These are phyloP conservation scores for Eupithecia centaureata DNA, from an alignment of 2,888 invertebrate genomes.

Conservation along the genomic window DNA sequence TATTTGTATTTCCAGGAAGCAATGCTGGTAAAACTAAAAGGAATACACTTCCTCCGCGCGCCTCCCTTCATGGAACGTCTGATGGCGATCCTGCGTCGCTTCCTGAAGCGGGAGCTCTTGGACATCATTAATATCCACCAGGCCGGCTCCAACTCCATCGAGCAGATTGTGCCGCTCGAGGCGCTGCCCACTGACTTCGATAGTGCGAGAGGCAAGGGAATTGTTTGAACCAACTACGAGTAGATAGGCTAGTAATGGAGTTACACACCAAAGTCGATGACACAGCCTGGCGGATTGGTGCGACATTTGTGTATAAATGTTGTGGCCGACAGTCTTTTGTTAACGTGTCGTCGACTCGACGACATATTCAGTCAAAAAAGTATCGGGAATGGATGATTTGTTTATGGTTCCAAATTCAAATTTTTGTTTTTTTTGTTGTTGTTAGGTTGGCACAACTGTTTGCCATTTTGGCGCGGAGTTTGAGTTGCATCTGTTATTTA, in stretches of 20 bases:
- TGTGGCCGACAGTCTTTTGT: too few relatives aligned
- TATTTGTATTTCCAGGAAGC: slow-evolving; percentile 80
- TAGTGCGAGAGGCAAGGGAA: slow-evolving; percentile 30
- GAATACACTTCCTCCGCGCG: slow-evolving; percentile 87
- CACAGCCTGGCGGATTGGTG: too few relatives aligned
- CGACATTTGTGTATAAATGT: too few relatives aligned
- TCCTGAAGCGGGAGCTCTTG: slow-evolving; percentile 87
- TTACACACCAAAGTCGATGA: background rate
- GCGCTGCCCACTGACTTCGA: slow-evolving; percentile 76
- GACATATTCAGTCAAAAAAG: too few relatives aligned
- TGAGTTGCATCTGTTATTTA: too few relatives aligned
- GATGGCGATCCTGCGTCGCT: slow-evolving; percentile 86
- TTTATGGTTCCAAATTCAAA: too few relatives aligned
- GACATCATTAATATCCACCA: slow-evolving; percentile 79
- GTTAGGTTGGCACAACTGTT: too few relatives aligned
- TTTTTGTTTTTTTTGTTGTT: too few relatives aligned
- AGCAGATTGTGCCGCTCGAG: slow-evolving; percentile 80
- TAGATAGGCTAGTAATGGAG: background rate
- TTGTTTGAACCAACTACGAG: background rate
- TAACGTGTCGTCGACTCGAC: too few relatives aligned
- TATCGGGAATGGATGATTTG: too few relatives aligned
- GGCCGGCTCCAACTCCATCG: slow-evolving; percentile 68
- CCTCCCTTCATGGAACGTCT: slow-evolving; percentile 87
- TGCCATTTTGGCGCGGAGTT: too few relatives aligned
- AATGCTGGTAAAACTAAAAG: slow-evolving; percentile 81